A percentile compares a stretch with the other conserved stretches of the same genome.
These are phyloP conservation scores for Mastacembelus armatus DNA, from an alignment of 2,797 vertebrate species.

Conservation along the genomic window DNA sequence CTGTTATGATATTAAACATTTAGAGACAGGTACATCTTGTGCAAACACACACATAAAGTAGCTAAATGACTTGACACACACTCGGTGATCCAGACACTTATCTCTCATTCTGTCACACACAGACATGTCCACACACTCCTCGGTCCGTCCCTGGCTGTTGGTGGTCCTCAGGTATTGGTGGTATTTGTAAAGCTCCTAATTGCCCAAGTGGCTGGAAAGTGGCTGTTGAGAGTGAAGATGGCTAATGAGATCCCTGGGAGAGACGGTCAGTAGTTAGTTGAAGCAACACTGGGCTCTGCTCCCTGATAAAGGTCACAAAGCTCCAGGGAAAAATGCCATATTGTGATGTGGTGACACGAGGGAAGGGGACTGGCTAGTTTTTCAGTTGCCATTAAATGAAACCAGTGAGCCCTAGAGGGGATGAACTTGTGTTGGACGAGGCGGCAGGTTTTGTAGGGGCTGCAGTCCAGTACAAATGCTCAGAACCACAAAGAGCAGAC, in stretches of 20 bases:
- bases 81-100: background rate
- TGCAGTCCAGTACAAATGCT: conserved; percentile 18
- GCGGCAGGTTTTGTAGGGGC: conserved; percentile 29
- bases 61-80: conserved; percentile 2
- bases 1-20: background rate
- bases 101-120: conserved; percentile 6
- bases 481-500: conserved; percentile 19
- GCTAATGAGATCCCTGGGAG: conserved; percentile 78
- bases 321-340: conserved; percentile 73
- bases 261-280: conserved; percentile 71
- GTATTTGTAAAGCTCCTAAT: conserved; percentile 77
- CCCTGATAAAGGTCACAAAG: conserved; percentile 77
- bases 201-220: conserved; percentile 73
- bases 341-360: conserved; percentile 56
- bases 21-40: background rate
- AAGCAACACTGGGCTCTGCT: conserved; percentile 68
- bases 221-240: conserved; percentile 61
- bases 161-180: conserved; percentile 65
- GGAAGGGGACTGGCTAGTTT: conserved; percentile 42
- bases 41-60: background rate
- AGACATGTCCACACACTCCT: conserved; percentile 22
- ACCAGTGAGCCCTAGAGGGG: conserved; percentile 47
- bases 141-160: conserved; percentile 36
- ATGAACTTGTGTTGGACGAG: conserved; percentile 48
- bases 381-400: conserved; percentile 57